phyloP scores from a whole-genome alignment of 2,797 vertebrate genomes.

The Eulemur albifrons region DNA sequence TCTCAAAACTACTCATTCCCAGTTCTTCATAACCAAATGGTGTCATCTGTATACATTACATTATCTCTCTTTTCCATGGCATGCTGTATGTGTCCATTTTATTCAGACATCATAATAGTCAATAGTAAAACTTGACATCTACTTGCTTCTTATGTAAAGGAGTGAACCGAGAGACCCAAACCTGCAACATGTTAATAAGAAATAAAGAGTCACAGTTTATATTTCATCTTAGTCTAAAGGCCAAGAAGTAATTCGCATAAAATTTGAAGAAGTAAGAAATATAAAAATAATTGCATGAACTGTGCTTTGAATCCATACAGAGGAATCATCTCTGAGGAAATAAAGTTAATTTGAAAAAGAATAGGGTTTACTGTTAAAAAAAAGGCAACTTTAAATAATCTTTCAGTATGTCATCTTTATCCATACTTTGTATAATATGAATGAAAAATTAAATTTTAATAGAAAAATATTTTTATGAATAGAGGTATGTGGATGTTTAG shows the following conservation, averaged over 20 bases:
- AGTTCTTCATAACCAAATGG: background rate
- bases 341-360: conserved; percentile 7
- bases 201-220: background rate
- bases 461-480: background rate
- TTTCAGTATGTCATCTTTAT: background rate
- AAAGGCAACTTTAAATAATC: background rate
- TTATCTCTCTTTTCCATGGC: background rate
- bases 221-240: background rate
- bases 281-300: background rate
- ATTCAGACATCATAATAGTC: background rate
- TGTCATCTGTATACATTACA: background rate
- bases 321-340: background rate
- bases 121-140: background rate
- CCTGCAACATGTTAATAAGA: background rate
- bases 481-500: background rate
- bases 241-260: background rate
- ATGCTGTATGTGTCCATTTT: background rate
- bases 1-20: background rate
- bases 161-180: background rate
- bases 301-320: background rate
- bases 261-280: background rate
- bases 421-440: background rate
- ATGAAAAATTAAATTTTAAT: background rate
- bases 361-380: background rate
- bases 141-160: background rate